Evolutionary conservation across 1,140 invertebrate species (phyloP), one percentile per base, ranked within the genome.

Genomic region (Coelopa frigida): DNA sequence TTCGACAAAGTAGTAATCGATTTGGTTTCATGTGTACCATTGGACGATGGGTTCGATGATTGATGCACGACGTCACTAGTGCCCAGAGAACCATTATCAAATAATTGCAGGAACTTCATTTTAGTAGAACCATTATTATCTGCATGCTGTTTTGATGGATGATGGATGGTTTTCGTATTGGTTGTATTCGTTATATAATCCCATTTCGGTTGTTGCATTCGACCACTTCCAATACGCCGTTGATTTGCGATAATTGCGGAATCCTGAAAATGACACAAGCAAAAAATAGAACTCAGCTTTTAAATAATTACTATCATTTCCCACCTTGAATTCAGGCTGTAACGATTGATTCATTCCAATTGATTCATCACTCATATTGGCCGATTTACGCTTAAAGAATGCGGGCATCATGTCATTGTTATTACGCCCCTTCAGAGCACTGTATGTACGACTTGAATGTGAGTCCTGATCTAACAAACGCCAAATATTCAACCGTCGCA

Each of bases 181-280:
- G n/a, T n/a, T 29, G 44, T 15, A 37, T 46, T 46, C n/a, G 48
- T n/a, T n/a, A n/a, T n/a, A n/a, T n/a, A n/a, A n/a, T n/a, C 44
- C 58, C 56, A 66, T 51, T 62, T 66, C 2, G 51, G 49, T 35
- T 63, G 60, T 5, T 50, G 55, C 3, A 66, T 33, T 17, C 63
- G 63, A 18, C 63, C 63, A 35, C 63, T 67, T 8, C 63, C 63
- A 33, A 67, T 67, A n/a, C 63, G 63, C 31, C 63, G 53, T 41
- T 66, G 59, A 55, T 66, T 66, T 32, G 48, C 36, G 12, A 63
- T 60, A 48, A 66, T 66, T 2, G 59, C 38, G 12, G 47, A 37
- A 18, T 49, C 47, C 47, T 49, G 39, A 36, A 17, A 8, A 7
- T 24, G 12, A 14, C n/a, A n/a, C n/a, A n/a, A 27, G 7, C 27